Conservation (phyloP, 2,888 invertebrate species). For the Stegana nigrithorax region DNA sequence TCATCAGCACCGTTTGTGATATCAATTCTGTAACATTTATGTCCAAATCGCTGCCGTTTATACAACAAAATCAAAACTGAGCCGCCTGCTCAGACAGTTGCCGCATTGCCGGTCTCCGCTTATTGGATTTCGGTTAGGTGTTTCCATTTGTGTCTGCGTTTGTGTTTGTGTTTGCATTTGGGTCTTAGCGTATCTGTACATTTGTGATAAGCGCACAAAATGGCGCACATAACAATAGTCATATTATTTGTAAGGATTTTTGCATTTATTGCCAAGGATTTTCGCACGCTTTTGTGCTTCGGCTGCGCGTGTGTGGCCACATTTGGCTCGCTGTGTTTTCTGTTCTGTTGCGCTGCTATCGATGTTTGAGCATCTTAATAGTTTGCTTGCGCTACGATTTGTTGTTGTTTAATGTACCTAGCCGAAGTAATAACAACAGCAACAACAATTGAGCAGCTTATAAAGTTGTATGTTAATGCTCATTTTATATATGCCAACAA, state of each 20-base stretch:
- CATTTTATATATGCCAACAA: too few species aligned
- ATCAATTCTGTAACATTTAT: too few species aligned
- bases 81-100: not conserved
- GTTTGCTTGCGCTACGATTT: too few species aligned
- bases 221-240: constrained; percentile 52
- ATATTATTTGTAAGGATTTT: constrained; percentile 63
- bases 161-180: constrained; percentile 24
- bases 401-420: too few species aligned
- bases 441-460: too few species aligned
- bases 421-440: too few species aligned
- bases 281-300: constrained; percentile 55
- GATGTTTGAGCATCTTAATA: too few species aligned
- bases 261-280: constrained; percentile 55
- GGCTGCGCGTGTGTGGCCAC: too few species aligned
- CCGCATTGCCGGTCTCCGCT: not conserved
- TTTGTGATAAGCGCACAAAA: constrained; percentile 54
- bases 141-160: not conserved
- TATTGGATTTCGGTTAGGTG: not conserved
- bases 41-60: too few species aligned
- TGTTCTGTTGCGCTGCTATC: too few species aligned
- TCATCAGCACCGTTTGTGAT: not conserved
- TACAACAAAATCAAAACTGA: not conserved
- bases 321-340: too few species aligned
- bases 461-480: too few species aligned
- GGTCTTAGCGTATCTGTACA: constrained; percentile 46